Base-by-base conservation (phyloP, 64 coral and sea anemone genomes). In the Stichodactyla mertensii region DNA sequence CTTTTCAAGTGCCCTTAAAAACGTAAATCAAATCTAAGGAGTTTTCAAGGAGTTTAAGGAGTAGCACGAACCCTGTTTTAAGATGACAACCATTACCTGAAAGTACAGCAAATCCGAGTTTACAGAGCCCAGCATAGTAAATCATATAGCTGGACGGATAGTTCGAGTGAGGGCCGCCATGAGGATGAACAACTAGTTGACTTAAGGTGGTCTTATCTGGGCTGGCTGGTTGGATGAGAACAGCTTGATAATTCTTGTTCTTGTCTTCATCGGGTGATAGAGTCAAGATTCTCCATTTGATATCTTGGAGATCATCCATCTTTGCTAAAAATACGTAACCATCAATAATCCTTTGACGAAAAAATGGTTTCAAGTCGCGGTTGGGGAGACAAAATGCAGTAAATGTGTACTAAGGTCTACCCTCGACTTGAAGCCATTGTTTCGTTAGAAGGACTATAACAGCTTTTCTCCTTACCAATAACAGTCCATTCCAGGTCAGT, bases 131-230 rank as follows among this genome's bases (percentile, higher is more conserved):
- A 36, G 60, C 55, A 61, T 18, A 77, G 18, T 77, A 7, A 55
- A 51, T 87, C 53, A 87, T 87, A 77, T 77, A 74, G 16, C 13
- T 82, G 53, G 77, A 71, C 1, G 58, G 19, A 16, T 70, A 91
- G 14, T 28, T 18, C 2, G 69, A 51, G 54, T 98, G 95, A 45
- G 95, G 95, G 4, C 95, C 95, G 4, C 95, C 95, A 22, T 98
- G 95, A 2, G 95, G 89, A 64, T 85, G 88, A 14, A 98, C 92
- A 10, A 98, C 79, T 11, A 97, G 52, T 57, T 86, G 83, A 16
- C 56, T 61, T 52, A 88, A 93, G 10, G 24, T 31, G 5, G 85
- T 57, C 2, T 55, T 28, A 61, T 61, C 36, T 74, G n/a, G 27
- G 12, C 6, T 67, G 11, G 62, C 77, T 77, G 95, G 89, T 71